These are phyloP conservation scores for Aegypius monachus DNA, from an alignment of 2,113 vertebrate species.

Conservation along the genomic window DNA sequence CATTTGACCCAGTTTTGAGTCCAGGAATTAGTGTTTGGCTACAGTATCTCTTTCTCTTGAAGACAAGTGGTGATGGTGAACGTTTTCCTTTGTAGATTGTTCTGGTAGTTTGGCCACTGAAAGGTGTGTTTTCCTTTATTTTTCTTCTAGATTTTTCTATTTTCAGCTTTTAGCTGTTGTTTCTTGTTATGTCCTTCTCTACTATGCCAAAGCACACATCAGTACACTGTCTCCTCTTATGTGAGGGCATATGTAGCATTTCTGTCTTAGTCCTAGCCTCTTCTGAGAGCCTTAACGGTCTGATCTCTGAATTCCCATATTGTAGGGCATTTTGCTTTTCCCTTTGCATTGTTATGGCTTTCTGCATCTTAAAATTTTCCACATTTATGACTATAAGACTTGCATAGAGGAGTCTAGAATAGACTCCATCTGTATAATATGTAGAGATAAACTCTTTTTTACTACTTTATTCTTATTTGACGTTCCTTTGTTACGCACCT, in stretches of 20 bases:
- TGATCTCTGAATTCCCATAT: background rate
- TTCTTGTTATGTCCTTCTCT: background rate
- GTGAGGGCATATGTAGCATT: background rate
- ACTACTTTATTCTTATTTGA: background rate
- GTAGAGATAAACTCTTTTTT: background rate
- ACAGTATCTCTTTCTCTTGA: background rate
- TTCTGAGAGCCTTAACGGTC: background rate
- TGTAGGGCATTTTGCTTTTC: background rate
- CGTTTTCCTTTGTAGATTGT: background rate
- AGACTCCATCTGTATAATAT: background rate
- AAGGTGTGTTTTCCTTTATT: background rate
- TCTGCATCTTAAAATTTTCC: background rate
- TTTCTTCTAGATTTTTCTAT: background rate
- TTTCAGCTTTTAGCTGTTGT: background rate
- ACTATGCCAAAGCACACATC: background rate
- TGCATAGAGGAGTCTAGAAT: background rate
- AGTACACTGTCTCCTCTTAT: rapidly evolving
- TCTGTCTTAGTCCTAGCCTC: background rate
- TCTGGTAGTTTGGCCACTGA: background rate
- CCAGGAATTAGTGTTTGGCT: background rate
- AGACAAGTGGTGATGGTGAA: background rate
- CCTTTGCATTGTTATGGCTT: background rate
- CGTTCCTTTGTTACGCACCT: background rate
- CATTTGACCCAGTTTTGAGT: background rate
- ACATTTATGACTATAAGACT: background rate